Evolutionary conservation across 2,797 vertebrate genomes (phyloP).

Genomic region (Aeoliscus strigatus): DNA sequence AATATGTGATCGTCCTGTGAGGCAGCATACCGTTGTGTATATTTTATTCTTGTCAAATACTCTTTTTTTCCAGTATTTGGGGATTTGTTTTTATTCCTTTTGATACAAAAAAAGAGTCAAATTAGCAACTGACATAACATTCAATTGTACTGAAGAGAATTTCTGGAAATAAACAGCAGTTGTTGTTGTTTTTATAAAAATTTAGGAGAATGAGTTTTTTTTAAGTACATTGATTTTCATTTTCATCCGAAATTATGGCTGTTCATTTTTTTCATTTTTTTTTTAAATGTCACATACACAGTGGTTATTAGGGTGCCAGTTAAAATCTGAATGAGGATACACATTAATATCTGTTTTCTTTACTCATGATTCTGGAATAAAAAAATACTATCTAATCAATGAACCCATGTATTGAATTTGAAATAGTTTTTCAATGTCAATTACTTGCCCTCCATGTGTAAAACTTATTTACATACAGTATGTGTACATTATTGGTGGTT

Average conservation of each 20-base stretch:
- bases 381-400: constrained; percentile 23
- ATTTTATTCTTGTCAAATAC: constrained; percentile 33
- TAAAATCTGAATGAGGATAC: not conserved
- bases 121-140: constrained; percentile 17
- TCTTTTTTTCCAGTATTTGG: constrained; percentile 4
- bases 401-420: too few species aligned
- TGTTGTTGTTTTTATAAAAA: too few species aligned
- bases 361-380: constrained; percentile 19
- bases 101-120: constrained; percentile 5
- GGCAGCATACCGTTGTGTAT: constrained; percentile 41
- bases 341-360: not conserved
- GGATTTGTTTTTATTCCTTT: constrained; percentile 12
- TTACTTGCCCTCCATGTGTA: constrained; percentile 21
- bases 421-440: too few species aligned
- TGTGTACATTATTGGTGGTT: constrained; percentile 25
- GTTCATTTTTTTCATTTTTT: too few species aligned
- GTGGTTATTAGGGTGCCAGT: too few species aligned
- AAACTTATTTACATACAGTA: constrained; percentile 51
- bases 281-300: too few species aligned
- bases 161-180: too few species aligned
- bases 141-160: constrained; percentile 15
- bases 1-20: constrained; percentile 32
- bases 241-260: too few species aligned
- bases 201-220: too few species aligned
- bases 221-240: too few species aligned